Evolutionary conservation across 2,113 vertebrate species (phyloP).

Genomic region (Serilophus lunatus): DNA sequence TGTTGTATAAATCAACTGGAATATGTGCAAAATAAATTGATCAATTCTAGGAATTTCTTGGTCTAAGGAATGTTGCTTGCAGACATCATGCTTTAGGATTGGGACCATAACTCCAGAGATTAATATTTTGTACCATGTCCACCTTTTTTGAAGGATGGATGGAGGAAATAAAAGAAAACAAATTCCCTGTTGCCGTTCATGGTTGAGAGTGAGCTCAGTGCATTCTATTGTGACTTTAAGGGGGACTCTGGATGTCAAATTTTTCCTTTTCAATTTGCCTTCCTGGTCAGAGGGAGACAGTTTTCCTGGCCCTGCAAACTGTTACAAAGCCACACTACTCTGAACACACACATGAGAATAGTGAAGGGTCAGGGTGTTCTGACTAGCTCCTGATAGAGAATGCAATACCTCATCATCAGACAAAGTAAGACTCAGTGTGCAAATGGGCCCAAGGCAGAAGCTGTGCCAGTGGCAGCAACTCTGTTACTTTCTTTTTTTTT

Average conservation of each 20-base stretch:
- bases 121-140: neutral
- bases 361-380: neutral
- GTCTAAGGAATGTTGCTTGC: neutral
- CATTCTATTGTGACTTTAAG: neutral
- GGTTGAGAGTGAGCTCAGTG: neutral
- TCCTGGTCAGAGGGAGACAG: rapidly evolving
- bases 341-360: neutral
- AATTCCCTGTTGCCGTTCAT: rapidly evolving
- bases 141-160: neutral
- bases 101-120: neutral
- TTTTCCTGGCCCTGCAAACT: neutral
- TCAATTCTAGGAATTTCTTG: neutral
- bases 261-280: neutral
- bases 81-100: neutral
- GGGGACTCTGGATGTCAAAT: neutral
- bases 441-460: neutral
- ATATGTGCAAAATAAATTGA: neutral
- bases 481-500: no score
- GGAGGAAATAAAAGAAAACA: neutral
- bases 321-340: neutral
- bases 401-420: neutral
- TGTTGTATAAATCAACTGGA: neutral
- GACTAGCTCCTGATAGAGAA: no score
- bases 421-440: neutral
- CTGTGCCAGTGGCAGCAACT: neutral